Conservation (phyloP, 2,888 invertebrate genomes). For the Mimumesa dahlbomi region DNA sequence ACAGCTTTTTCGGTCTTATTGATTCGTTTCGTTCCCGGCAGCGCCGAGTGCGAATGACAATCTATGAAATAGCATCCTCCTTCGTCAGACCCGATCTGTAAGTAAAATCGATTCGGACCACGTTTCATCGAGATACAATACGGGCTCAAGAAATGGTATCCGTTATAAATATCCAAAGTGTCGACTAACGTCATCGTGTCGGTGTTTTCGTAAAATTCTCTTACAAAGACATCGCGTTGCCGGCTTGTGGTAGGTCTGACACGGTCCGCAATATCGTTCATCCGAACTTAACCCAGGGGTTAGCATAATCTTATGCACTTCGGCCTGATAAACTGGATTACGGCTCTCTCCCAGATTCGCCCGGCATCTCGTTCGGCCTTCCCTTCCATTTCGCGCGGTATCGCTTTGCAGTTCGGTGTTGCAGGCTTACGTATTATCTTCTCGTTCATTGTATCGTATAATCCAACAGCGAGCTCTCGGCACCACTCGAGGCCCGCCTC, state of each 20-base stretch:
- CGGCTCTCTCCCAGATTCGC: conserved; percentile 44
- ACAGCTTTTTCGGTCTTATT: too few species aligned
- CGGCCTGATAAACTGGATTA: conserved; percentile 73
- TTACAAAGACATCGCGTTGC: conserved; percentile 49
- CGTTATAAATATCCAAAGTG: too few species aligned
- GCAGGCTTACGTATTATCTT: conserved; percentile 46
- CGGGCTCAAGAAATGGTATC: too few species aligned
- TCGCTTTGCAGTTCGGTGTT: conserved; percentile 12
- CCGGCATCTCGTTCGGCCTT: conserved; percentile 9
- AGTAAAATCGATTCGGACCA: conserved; percentile 7
- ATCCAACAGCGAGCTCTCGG: conserved; percentile 18
- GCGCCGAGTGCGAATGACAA: too few species aligned
- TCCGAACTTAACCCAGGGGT: conserved; percentile 67
- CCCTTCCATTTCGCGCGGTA: conserved; percentile 4
- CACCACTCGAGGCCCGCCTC: conserved; percentile 11
- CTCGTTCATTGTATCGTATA: conserved; percentile 44
- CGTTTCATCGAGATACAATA: not conserved
- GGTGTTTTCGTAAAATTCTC: conserved; percentile 60
- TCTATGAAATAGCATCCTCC: conserved; percentile 10
- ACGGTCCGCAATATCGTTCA: conserved; percentile 71
- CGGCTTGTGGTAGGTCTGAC: conserved; percentile 25
- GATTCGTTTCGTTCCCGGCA: too few species aligned
- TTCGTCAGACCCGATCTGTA: conserved; percentile 3
- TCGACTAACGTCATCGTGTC: too few species aligned
- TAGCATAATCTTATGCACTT: conserved; percentile 74